Evolutionary conservation across 2,888 invertebrate species (phyloP), one percentile per base, ranked within the genome.

Genomic region (Camptogramma bilineatum): DNA sequence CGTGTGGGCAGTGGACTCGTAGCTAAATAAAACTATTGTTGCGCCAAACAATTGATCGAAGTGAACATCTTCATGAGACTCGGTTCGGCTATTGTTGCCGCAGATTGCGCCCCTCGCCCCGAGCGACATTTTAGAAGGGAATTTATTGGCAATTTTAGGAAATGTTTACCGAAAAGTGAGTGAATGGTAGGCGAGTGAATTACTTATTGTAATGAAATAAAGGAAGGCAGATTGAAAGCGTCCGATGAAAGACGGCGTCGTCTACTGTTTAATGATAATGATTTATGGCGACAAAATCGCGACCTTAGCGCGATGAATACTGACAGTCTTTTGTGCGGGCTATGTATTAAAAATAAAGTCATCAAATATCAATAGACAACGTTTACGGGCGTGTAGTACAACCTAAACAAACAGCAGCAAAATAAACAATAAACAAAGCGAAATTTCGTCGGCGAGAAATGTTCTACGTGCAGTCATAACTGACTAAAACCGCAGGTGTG

Each of bases 21-120:
- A 87, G 84, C 89, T 90, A 91, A 91, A 93, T 91, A 93, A 91
- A 91, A 90, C 91, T 90, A 92, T 93, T 93, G 92, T 92, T 88
- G 78, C 80, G 74, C 79, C 81, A 81, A 90, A 92, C 91, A 91
- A 91, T 90, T 88, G 83, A 75, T 82, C 87, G 81, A 90, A 92
- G 90, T 88, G 92, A 92, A 91, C 91, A 91, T 91, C 92, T 92
- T 91, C 87, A 91, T 92, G 70, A 70, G 70, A 82, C 83, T 84
- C 78, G 84, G 87, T 85, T 84, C 78, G 73, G 69, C 73, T 77
- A 86, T 91, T 91, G 91, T 91, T 86, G 83, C 72, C 73, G 78
- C 80, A 80, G 75, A 56, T 34, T 56, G 55, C 39, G 80, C 80
- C 81, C 82, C 76, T 83, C 77, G 77, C 79, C 75, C 77, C 78